phyloP scores from a whole-genome alignment of 2,113 vertebrate species.

The Dicentrarchus labrax region DNA sequence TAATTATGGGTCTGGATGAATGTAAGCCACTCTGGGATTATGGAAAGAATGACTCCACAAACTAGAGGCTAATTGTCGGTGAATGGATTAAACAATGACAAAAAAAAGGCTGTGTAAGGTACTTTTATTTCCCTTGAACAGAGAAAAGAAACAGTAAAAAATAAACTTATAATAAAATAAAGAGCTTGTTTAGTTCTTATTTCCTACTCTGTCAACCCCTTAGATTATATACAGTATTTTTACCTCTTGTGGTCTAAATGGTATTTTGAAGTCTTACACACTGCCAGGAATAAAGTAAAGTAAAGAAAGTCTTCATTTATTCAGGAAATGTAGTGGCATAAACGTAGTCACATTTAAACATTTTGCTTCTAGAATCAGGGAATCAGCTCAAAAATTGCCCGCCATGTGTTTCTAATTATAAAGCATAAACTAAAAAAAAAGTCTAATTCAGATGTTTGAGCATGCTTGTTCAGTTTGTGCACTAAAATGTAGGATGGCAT shows the following conservation, averaged over 20 bases:
- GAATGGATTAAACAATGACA: conserved; percentile 3
- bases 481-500: background rate
- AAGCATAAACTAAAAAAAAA: background rate
- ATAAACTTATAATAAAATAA: too few species aligned
- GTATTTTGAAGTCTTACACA: background rate
- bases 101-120: background rate
- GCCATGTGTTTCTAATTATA: background rate
- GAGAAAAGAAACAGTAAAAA: background rate
- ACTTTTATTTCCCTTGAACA: background rate
- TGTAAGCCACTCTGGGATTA: conserved; percentile 14
- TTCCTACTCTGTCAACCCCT: background rate
- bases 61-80: conserved; percentile 4
- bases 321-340: background rate
- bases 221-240: background rate
- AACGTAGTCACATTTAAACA: background rate
- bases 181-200: background rate
- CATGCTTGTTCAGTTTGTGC: background rate
- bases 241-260: too few species aligned
- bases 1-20: conserved; percentile 30
- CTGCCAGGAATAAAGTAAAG: too few species aligned
- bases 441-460: background rate
- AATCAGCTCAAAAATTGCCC: background rate
- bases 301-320: background rate
- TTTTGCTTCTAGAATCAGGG: background rate
- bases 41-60: background rate